These are phyloP conservation scores for Anodontia alba DNA, from an alignment of 2,888 invertebrate species.

Conservation along the genomic window DNA sequence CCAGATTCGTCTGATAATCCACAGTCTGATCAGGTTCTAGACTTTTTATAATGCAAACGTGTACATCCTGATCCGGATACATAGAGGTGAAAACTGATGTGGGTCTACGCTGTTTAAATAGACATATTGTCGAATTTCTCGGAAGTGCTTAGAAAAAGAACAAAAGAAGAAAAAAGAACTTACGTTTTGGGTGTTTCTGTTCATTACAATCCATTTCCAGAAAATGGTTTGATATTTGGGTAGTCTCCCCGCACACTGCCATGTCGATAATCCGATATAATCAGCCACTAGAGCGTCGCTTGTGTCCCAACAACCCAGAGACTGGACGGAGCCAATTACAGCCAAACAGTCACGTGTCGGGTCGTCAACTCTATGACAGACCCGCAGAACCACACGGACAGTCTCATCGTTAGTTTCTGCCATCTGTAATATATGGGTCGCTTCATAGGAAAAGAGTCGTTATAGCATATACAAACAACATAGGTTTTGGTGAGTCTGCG, in stretches of 20 bases:
- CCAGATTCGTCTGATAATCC: no score
- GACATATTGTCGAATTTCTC: no score
- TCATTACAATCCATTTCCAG: constrained; percentile 4
- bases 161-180: background rate
- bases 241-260: background rate
- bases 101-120: no score
- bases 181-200: background rate
- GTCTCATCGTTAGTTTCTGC: background rate
- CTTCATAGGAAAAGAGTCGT: no score
- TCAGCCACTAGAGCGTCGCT: background rate
- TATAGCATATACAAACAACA: no score
- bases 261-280: background rate
- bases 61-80: no score
- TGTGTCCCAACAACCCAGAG: background rate
- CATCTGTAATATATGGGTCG: no score
- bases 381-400: background rate
- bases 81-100: no score
- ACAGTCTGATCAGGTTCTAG: no score
- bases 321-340: background rate
- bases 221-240: constrained; percentile 1
- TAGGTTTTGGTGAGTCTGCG: no score
- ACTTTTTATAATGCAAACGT: no score
- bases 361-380: background rate
- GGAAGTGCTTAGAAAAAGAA: no score
- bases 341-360: background rate